phyloP scores from a whole-genome alignment of 1,140 invertebrate genomes.

The Plectrocnemia conspersa region DNA sequence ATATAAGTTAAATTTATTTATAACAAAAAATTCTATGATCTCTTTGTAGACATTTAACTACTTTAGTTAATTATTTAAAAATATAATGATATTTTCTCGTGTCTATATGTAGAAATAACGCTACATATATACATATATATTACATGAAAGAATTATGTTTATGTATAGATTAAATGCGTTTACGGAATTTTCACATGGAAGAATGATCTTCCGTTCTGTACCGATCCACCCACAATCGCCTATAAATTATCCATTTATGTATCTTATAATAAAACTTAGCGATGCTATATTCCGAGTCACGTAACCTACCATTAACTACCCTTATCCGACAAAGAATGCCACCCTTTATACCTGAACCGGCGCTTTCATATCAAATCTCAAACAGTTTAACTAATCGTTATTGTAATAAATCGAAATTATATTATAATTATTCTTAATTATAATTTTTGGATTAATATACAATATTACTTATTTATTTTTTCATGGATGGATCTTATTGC shows the following conservation, averaged over 20 bases:
- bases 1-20: background rate
- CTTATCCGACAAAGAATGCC: constrained; percentile 17
- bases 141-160: too few relatives aligned
- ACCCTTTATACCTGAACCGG: constrained; percentile 30
- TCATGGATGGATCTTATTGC: constrained; percentile 25
- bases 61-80: too few relatives aligned
- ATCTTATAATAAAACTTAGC: constrained; percentile 33
- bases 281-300: constrained; percentile 17
- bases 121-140: too few relatives aligned
- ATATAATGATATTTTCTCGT: too few relatives aligned
- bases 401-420: constrained; percentile 6
- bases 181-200: too few relatives aligned
- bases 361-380: constrained; percentile 1
- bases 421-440: background rate
- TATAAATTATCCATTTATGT: constrained; percentile 36
- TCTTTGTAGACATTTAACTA: too few relatives aligned
- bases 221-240: constrained; percentile 24
- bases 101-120: too few relatives aligned
- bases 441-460: background rate
- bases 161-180: too few relatives aligned
- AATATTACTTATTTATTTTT: constrained; percentile 11
- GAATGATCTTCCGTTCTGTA: background rate
- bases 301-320: constrained; percentile 31
- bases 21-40: too few relatives aligned
- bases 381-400: constrained; percentile 1